These are phyloP conservation scores for Dendrolimus houi DNA, from an alignment of 2,888 invertebrate genomes.

Conservation along the genomic window DNA sequence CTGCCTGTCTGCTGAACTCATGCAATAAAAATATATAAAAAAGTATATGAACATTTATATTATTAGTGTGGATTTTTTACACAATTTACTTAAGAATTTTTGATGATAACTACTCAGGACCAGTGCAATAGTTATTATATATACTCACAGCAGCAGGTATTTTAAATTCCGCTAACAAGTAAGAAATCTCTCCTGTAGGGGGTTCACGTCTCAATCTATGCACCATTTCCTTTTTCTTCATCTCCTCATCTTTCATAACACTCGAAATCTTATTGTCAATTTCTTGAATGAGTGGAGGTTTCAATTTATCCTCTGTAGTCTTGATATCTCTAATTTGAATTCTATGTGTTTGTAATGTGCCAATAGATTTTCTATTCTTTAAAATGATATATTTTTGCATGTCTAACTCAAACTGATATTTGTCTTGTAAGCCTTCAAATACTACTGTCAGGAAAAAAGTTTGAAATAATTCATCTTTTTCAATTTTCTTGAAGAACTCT, in stretches of 20 bases:
- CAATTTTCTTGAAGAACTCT: constrained; percentile 84
- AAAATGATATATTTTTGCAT: constrained; percentile 80
- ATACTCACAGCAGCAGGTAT: constrained; percentile 75
- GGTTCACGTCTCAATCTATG: constrained; percentile 78
- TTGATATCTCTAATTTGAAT: constrained; percentile 82
- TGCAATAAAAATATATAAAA: too few species aligned
- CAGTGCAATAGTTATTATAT: not conserved
- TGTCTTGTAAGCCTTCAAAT: constrained; percentile 84
- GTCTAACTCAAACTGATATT: constrained; percentile 83
- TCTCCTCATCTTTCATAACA: constrained; percentile 15
- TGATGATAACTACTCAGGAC: not conserved
- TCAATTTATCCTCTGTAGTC: constrained; percentile 42
- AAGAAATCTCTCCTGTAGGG: constrained; percentile 66
- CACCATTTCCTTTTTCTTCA: constrained; percentile 60
- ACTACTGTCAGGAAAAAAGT: constrained; percentile 88
- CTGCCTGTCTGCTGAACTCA: too few species aligned
- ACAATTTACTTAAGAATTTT: too few species aligned
- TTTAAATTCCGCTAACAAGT: constrained; percentile 78
- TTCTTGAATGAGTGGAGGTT: constrained; percentile 78
- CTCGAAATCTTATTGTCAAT: constrained; percentile 37
- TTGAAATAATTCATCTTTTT: constrained; percentile 81
- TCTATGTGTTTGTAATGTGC: constrained; percentile 83
- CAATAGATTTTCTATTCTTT: constrained; percentile 84
- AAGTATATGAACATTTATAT: too few species aligned
- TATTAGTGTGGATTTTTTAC: too few species aligned